These are phyloP conservation scores for Mormyrus iriodes DNA, from an alignment of 2,113 vertebrate species.

Conservation along the genomic window DNA sequence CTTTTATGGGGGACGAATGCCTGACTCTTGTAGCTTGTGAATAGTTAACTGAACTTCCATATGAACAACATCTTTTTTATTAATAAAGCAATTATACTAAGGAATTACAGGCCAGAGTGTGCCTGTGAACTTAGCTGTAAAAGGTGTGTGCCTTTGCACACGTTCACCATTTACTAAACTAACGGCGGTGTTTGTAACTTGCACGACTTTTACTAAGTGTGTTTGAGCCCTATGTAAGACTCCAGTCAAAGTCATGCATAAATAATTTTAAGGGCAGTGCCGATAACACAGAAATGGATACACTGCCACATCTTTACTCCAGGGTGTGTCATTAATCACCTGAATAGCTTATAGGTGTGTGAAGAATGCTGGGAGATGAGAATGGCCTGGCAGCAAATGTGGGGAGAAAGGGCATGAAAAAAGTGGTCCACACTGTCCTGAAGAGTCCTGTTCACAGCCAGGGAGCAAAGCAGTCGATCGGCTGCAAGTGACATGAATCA, in stretches of 20 bases:
- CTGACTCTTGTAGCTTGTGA: neutral
- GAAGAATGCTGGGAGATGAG: neutral
- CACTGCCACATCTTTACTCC: neutral
- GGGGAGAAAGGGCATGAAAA: neutral
- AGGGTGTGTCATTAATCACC: conserved; percentile 15
- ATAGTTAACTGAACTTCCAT: neutral
- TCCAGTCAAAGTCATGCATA: neutral
- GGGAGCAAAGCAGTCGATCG: neutral
- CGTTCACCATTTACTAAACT: neutral
- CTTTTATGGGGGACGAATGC: neutral
- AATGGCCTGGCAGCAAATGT: neutral
- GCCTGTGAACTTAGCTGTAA: neutral
- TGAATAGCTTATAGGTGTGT: conserved; percentile 17
- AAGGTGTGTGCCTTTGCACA: conserved; percentile 30
- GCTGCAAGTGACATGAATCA: neutral
- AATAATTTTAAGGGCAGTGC: neutral
- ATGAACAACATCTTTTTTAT: conserved; percentile 7
- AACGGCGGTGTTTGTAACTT: neutral
- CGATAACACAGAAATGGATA: neutral
- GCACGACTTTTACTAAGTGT: neutral
- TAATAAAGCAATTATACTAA: neutral
- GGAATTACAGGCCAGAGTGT: neutral
- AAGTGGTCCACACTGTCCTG: neutral
- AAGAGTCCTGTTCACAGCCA: neutral
- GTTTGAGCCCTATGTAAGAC: neutral